These are phyloP conservation scores for Onychorhynchus coronatus DNA, from an alignment of 2,113 vertebrate genomes.

Conservation along the genomic window DNA sequence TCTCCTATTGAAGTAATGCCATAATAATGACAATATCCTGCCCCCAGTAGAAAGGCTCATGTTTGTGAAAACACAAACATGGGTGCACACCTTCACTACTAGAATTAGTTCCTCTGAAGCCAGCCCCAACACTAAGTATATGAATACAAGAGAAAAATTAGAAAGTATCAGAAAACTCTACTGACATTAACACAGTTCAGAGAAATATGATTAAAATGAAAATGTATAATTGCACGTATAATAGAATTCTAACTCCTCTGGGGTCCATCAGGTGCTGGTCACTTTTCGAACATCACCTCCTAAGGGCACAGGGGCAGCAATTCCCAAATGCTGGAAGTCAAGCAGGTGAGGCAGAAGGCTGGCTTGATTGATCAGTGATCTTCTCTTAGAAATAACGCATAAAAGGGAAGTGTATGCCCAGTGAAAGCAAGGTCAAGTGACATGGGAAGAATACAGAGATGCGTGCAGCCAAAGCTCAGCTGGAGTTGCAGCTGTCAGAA, in stretches of 20 bases:
- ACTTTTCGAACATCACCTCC: neutral
- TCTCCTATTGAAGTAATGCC: neutral
- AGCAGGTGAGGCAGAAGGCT: neutral
- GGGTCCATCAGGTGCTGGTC: neutral
- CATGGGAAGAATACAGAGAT: neutral
- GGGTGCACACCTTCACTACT: neutral
- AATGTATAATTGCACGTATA: neutral
- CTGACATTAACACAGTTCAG: neutral
- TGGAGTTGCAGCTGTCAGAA: neutral
- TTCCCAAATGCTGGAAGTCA: neutral
- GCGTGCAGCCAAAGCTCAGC: neutral
- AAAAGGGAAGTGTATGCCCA: neutral
- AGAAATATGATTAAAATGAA: constrained; percentile 1
- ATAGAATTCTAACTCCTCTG: neutral
- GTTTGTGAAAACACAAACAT: neutral
- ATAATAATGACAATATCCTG: neutral
- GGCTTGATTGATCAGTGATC: neutral
- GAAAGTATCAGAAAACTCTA: neutral
- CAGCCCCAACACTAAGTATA: neutral
- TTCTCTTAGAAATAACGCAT: neutral
- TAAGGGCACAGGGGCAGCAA: neutral
- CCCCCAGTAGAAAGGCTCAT: neutral
- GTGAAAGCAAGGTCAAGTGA: neutral
- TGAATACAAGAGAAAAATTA: neutral
- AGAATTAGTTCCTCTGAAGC: neutral